Base-by-base conservation (phyloP, 2,888 invertebrate species). In the Ochropleura plecta region DNA sequence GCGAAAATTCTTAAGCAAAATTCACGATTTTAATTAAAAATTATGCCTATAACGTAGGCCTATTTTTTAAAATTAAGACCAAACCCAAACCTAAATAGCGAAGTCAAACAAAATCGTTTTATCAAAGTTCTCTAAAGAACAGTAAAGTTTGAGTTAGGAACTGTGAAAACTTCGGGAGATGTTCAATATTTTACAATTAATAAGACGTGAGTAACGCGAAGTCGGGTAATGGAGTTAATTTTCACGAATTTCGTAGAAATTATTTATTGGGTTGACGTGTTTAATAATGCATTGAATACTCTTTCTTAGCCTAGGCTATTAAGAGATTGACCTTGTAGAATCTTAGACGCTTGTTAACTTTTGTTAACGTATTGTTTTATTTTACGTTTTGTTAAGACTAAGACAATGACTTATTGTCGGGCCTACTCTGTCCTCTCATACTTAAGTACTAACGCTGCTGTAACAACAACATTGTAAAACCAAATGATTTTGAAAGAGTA, bases 101-200 rank as follows among this genome's bases (percentile, higher is more conserved):
- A 73, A 75, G 30, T 79, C 73, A 78, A 85, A 82, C 75, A 76
- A 85, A 86, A 78, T 70, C 76, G 87, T 71, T 86, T 75, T 72
- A 85, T 75, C 76, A 30, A 82, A 82, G 70, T 85, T 78, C 10
- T n/a, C 57, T 55, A 63, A 76, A 76, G 84, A 82, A 84, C 76
- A 79, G 63, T 66, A 18, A 82, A 85, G 63, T 79, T 75, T 60
- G 72, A 84, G 20, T 84, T 74, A 59, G 51, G 44, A 78, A 73
- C 72, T 48, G 42, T 51, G 68, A 77, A 82, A 80, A 82, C 62
- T 86, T 86, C 16, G 65, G 40, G 42, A 77, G 69, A 70, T 57
- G 74, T 78, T 75, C 64, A 78, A 80, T 85, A 83, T 85, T 85
- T 86, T 66, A 86, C 72, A 76, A 78, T 85, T 73, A 73, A 74